Base-by-base conservation (phyloP, 2,888 invertebrate species). In the Sisyra terminalis region DNA sequence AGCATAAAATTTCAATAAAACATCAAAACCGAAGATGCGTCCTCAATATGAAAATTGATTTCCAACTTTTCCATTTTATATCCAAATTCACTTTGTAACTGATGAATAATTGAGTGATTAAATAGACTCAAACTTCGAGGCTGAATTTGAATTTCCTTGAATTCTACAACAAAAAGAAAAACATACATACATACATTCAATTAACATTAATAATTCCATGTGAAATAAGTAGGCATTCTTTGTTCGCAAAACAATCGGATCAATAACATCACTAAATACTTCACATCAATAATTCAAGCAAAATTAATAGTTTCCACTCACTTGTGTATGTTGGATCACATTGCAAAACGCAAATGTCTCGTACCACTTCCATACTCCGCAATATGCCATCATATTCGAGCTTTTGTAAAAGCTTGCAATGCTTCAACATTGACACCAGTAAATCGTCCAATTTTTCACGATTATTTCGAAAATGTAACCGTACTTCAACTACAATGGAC, bases 381-480 rank as follows among this genome's bases (percentile, higher is more conserved):
- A 67, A 52, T 39, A 64, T 60, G 30, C 67, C 68, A 41, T 66
- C 63, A 50, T 64, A 68, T 46, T 64, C 59, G 16, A 67, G 52
- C 47, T 53, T 56, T 30, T 58, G 58, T 39, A 68, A 50, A 29
- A 56, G 57, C 40, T 57, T 59, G 48, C 67, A 67, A 24, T 57
- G 56, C 15, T 54, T 52, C 32, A 65, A 46, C 52, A 67, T 53
- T 16, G 57, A 54, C 7, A 65, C 46, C 13, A 68, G 49, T 32
- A 65, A 52, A 50, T 66, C 63, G 43, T 67, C 67, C 37, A 67
- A 51, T 32, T 57, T 53, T 51, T 67, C 67, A 11, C 60, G 57
- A 49, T 65, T 67, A 46, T 65, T 64, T 48, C 59, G 55, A 36
- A 66, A 45, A 47, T 66, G 62, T 39, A 67, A 52, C 50, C 62